These are phyloP conservation scores for Lampris incognitus DNA, from an alignment of 2,113 vertebrate species.

Conservation along the genomic window DNA sequence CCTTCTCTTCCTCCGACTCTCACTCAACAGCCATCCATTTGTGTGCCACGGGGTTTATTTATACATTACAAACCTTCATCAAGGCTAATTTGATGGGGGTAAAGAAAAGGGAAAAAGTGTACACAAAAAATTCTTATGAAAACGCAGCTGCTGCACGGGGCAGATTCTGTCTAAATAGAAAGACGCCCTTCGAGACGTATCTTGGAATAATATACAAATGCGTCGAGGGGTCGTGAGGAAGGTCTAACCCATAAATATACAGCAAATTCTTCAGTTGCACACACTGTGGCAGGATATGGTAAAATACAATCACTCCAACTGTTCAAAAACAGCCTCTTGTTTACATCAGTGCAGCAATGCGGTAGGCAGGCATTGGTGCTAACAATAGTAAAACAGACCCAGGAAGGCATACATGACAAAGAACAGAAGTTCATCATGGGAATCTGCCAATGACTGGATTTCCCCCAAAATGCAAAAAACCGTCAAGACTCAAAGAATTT, in stretches of 20 bases:
- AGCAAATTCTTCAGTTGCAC: slow-evolving; percentile 67
- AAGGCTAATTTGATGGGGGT: slow-evolving; percentile 83
- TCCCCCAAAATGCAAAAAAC: slow-evolving; percentile 14
- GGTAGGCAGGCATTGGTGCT: slow-evolving; percentile 9
- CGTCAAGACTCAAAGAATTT: neutral
- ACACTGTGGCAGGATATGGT: slow-evolving; percentile 46
- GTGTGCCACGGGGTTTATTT: slow-evolving; percentile 84
- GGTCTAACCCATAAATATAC: slow-evolving; percentile 78
- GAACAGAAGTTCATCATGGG: slow-evolving; percentile 6
- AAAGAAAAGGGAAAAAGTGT: slow-evolving; percentile 62
- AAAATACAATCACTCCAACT: slow-evolving; percentile 42
- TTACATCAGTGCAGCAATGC: slow-evolving; percentile 30
- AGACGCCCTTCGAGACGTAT: slow-evolving; percentile 71
- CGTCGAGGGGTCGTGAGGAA: slow-evolving; percentile 66
- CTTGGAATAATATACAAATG: slow-evolving; percentile 83
- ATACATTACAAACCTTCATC: slow-evolving; percentile 84
- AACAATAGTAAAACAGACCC: slow-evolving; percentile 29
- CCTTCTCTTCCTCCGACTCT: slow-evolving; percentile 72
- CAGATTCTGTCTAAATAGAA: slow-evolving; percentile 81
- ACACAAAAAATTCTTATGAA: slow-evolving; percentile 76
- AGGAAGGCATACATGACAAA: slow-evolving; percentile 20
- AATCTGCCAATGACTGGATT: neutral
- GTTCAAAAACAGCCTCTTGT: slow-evolving; percentile 40
- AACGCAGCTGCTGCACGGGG: slow-evolving; percentile 82
- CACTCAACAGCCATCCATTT: slow-evolving; percentile 84